A percentile compares a stretch with the other conserved stretches of the same genome.
Evolutionary conservation across 2,888 invertebrate genomes (phyloP).

Genomic region (Cabera pusaria): DNA sequence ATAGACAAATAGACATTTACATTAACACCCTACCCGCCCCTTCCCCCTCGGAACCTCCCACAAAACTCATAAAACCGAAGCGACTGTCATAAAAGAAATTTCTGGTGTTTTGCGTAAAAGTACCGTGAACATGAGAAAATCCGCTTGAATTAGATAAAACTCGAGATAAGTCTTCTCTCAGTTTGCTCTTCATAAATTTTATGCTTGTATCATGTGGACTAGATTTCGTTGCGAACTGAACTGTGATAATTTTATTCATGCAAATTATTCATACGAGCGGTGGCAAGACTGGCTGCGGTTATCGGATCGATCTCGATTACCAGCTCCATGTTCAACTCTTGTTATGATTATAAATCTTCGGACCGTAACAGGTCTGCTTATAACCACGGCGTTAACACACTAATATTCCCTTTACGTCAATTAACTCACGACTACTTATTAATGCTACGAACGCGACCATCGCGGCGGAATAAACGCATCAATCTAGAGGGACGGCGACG

Average conservation of each 20-base stretch:
- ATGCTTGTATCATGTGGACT: conserved; percentile 21
- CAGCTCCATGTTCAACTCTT: not conserved
- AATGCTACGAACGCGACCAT: conserved; percentile 35
- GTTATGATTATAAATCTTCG: not conserved
- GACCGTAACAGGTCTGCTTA: conserved; percentile 6
- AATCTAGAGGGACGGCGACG: conserved; percentile 38
- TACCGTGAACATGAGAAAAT: conserved; percentile 39
- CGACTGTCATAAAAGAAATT: conserved; percentile 36
- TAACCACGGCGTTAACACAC: conserved; percentile 18
- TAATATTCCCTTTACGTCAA: conserved; percentile 29
- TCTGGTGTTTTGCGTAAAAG: conserved; percentile 36
- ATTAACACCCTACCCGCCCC: conserved; percentile 60
- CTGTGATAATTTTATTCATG: conserved; percentile 4
- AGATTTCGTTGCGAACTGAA: conserved; percentile 12
- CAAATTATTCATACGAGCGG: conserved; percentile 9
- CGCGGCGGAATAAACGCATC: conserved; percentile 37
- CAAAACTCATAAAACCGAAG: conserved; percentile 39
- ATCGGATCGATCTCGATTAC: conserved; percentile 3
- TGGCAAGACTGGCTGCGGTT: not conserved
- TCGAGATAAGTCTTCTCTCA: conserved; percentile 23
- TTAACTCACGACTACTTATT: conserved; percentile 30
- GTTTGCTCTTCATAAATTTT: conserved; percentile 24
- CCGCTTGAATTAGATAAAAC: conserved; percentile 27
- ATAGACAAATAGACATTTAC: conserved; percentile 78
- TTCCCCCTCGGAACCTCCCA: conserved; percentile 30